Percentiles rank a stretch among this genome's conserved stretches.
phyloP scores from a whole-genome alignment of 92 coral and sea anemone genomes.

The Galaxea fascicularis region DNA sequence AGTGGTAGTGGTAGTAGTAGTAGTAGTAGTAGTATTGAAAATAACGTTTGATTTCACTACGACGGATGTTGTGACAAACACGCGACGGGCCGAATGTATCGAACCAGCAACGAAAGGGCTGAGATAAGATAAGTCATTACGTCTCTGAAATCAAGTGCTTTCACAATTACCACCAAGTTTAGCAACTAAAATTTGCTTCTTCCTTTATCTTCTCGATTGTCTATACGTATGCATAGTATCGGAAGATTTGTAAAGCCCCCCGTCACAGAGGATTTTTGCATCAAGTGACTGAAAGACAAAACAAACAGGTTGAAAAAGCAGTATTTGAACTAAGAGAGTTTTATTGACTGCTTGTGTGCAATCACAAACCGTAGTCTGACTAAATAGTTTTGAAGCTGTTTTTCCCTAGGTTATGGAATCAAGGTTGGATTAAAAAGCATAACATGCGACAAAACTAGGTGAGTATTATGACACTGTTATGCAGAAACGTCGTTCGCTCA shows the following conservation, averaged over 20 bases:
- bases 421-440: background rate
- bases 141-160: constrained; percentile 12
- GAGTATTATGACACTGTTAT: background rate
- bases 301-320: background rate
- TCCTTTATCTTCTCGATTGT: background rate
- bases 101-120: background rate
- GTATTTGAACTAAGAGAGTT: background rate
- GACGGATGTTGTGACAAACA: background rate
- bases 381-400: background rate
- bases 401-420: background rate
- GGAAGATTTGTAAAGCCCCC: background rate
- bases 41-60: background rate
- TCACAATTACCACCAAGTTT: constrained; percentile 1
- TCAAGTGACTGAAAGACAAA: constrained; percentile 8
- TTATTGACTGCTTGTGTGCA: background rate
- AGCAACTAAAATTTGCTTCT: background rate
- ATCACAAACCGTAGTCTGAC: background rate
- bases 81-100: background rate
- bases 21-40: background rate
- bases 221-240: too few species aligned
- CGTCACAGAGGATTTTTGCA: background rate
- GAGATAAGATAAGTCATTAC: constrained; percentile 7
- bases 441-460: background rate
- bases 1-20: too few species aligned
- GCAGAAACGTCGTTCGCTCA: background rate